Percentiles rank a stretch among this genome's conserved stretches.
Evolutionary conservation across 2,113 vertebrate genomes (phyloP).

Genomic region (Chionis minor): DNA sequence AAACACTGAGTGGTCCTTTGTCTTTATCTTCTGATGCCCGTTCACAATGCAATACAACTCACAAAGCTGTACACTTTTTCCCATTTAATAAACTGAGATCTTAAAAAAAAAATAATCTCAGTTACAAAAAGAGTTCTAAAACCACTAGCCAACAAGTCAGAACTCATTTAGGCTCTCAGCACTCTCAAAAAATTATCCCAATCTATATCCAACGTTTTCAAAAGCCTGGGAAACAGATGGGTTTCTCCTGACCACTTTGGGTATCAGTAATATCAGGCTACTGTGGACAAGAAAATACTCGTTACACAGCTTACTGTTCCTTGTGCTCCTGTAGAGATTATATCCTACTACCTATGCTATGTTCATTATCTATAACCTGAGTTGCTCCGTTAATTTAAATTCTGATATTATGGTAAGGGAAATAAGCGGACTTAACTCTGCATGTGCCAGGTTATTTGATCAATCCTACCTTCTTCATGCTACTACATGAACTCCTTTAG

Average conservation of each 20-base stretch:
- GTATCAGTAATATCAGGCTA: neutral
- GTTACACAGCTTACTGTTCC: neutral
- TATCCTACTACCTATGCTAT: neutral
- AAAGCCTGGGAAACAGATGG: neutral
- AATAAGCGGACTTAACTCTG: neutral
- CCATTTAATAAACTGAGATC: neutral
- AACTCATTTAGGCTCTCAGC: neutral
- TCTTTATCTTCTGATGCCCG: neutral
- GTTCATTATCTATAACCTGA: rapidly evolving
- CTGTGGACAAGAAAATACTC: neutral
- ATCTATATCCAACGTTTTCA: neutral
- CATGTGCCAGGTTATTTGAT: neutral
- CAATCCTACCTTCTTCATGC: neutral
- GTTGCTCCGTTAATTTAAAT: neutral
- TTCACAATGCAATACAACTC: neutral
- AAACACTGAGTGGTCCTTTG: neutral
- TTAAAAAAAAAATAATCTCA: neutral
- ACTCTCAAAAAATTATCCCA: neutral
- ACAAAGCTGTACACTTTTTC: neutral
- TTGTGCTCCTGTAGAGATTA: neutral
- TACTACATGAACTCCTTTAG: neutral
- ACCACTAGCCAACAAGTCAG: neutral
- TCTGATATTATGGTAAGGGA: neutral
- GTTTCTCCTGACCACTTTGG: neutral
- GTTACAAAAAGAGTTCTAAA: neutral